These are phyloP conservation scores for Epicauta chinensis DNA, from an alignment of 1,140 invertebrate genomes.

Conservation along the genomic window DNA sequence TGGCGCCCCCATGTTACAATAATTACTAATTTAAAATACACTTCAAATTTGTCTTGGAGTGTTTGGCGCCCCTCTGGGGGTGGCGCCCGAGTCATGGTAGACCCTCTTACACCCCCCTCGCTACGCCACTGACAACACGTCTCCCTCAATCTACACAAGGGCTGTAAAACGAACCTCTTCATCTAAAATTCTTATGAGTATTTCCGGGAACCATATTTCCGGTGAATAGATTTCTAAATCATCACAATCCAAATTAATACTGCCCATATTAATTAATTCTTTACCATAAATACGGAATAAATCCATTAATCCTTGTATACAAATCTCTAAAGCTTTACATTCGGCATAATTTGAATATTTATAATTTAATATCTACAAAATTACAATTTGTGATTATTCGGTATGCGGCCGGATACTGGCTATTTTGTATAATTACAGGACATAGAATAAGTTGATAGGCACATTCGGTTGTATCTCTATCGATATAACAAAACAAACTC, in stretches of 20 bases:
- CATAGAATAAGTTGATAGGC: conserved; percentile 20
- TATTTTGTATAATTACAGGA: conserved; percentile 29
- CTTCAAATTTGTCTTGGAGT: no score
- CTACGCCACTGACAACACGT: no score
- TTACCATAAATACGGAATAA: conserved; percentile 21
- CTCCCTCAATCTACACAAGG: no score
- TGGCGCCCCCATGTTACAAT: no score
- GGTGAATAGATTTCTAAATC: background rate
- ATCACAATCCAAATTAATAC: background rate
- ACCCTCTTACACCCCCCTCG: no score
- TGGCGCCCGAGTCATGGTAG: no score
- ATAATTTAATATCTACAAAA: conserved; percentile 20
- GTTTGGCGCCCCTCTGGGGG: no score
- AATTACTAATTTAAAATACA: no score
- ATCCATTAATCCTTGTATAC: conserved; percentile 10
- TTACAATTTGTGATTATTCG: background rate
- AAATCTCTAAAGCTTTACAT: conserved; percentile 10
- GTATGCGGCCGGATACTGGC: no score
- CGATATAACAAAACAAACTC: conserved; percentile 22
- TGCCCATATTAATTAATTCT: conserved; percentile 8
- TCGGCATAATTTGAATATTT: conserved; percentile 14
- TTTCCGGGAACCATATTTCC: conserved; percentile 21
- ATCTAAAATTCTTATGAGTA: conserved; percentile 30
- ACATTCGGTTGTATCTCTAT: conserved; percentile 16
- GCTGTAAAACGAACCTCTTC: conserved; percentile 30